A percentile compares a stretch with the other conserved stretches of the same genome.
Conservation (phyloP, 2,888 invertebrate genomes). For the Brenthis daphne region DNA sequence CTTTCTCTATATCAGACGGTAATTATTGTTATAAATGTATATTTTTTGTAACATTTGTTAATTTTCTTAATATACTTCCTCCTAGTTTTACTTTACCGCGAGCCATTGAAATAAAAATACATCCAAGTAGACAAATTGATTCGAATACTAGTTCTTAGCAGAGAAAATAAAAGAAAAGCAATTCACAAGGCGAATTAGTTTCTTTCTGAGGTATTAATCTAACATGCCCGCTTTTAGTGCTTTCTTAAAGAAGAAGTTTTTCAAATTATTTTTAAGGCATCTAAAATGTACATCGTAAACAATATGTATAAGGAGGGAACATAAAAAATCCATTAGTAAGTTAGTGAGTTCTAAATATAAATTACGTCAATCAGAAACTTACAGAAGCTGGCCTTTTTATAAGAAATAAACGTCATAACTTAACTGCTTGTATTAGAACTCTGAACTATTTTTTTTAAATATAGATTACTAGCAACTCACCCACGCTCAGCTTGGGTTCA, state of each 20-base stretch:
- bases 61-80: not conserved
- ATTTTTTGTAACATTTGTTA: not conserved
- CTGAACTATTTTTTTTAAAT: no score
- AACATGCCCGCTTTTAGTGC: conserved; percentile 29
- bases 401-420: no score
- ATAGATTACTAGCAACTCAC: no score
- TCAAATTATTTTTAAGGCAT: conserved; percentile 27
- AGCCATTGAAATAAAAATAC: conserved; percentile 30
- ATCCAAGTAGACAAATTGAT: conserved; percentile 34
- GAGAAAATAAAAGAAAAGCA: conserved; percentile 25
- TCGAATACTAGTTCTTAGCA: conserved; percentile 30
- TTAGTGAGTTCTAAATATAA: conserved; percentile 20
- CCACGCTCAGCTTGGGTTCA: no score
- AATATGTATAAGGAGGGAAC: conserved; percentile 24
- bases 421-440: no score
- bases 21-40: not conserved
- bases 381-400: not conserved
- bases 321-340: conserved; percentile 29
- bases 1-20: no score
- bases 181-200: conserved; percentile 35
- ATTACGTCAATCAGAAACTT: conserved; percentile 13
- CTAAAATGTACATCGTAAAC: conserved; percentile 25
- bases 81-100: not conserved
- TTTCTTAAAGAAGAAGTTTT: conserved; percentile 13
- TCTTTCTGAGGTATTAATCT: conserved; percentile 33